Conservation (phyloP, 1,140 invertebrate genomes). For the Neodiprion pinetum region DNA sequence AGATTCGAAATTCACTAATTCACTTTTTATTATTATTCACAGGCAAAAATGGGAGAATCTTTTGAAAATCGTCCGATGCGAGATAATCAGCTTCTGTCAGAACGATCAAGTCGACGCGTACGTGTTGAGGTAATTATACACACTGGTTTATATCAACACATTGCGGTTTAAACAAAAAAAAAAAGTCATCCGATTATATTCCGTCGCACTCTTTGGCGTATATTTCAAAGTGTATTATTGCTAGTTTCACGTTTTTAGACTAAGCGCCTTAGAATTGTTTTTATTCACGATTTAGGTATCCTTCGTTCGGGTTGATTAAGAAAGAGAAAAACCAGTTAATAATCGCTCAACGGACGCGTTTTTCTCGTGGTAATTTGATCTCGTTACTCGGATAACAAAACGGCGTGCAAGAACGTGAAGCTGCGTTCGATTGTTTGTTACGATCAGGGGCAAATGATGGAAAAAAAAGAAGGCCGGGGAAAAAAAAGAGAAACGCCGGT, state of each 20-base stretch:
- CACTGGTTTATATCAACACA: background rate
- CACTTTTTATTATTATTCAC: constrained; percentile 54
- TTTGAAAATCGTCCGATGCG: constrained; percentile 91
- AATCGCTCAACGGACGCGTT: too few species aligned
- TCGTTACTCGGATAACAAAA: too few species aligned
- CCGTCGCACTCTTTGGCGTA: too few species aligned
- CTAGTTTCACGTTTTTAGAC: background rate
- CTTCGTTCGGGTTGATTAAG: background rate
- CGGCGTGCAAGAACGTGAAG: too few species aligned
- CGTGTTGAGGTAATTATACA: constrained; percentile 84
- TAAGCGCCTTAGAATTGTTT: background rate
- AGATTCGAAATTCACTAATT: too few species aligned
- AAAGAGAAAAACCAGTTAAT: background rate
- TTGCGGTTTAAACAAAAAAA: too few species aligned
- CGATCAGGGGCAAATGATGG: too few species aligned
- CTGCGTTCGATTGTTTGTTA: too few species aligned
- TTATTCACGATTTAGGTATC: background rate
- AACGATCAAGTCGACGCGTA: constrained; percentile 95
- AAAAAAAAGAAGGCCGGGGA: too few species aligned
- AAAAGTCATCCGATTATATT: too few species aligned
- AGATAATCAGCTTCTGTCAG: constrained; percentile 91
- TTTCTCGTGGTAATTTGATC: too few species aligned
- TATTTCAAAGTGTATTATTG: background rate
- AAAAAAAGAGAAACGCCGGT: too few species aligned
- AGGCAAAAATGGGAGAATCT: constrained; percentile 87